Evolutionary conservation across 1,140 invertebrate genomes (phyloP).

Genomic region (Stenopsyche tienmushanensis): DNA sequence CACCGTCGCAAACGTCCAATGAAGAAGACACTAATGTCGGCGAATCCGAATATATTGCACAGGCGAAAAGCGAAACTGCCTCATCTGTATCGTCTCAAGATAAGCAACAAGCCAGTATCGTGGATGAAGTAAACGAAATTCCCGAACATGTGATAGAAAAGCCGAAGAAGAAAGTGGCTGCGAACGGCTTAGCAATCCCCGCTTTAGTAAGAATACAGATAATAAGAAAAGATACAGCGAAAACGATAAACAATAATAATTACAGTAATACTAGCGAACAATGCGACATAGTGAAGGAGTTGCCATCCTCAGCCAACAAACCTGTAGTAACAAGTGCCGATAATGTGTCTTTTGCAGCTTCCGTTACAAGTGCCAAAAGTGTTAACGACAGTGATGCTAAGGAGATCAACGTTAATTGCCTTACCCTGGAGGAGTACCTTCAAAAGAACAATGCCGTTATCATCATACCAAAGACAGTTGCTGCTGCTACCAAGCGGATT

Average conservation of each 20-base stretch:
- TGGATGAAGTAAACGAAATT: slow-evolving; percentile 26
- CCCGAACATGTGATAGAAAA: slow-evolving; percentile 33
- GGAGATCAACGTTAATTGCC: slow-evolving; percentile 1
- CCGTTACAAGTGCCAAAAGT: slow-evolving; percentile 34
- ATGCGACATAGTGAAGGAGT: too few species aligned
- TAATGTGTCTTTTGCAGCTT: too few species aligned
- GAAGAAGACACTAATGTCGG: neutral
- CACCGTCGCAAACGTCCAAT: neutral
- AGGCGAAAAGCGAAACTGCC: too few species aligned
- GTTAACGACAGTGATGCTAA: slow-evolving; percentile 16
- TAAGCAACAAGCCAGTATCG: slow-evolving; percentile 6
- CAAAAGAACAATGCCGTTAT: slow-evolving; percentile 28
- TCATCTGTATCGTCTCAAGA: slow-evolving; percentile 10
- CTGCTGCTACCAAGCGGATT: too few species aligned
- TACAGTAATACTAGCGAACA: neutral
- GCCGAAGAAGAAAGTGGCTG: slow-evolving; percentile 17
- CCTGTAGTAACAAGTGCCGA: neutral
- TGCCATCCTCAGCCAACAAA: neutral
- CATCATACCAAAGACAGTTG: slow-evolving; percentile 18
- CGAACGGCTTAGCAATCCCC: slow-evolving; percentile 31
- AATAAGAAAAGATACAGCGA: slow-evolving; percentile 32
- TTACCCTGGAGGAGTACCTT: slow-evolving; percentile 31
- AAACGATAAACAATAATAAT: slow-evolving; percentile 19
- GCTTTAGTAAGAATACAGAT: slow-evolving; percentile 38
- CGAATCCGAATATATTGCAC: too few species aligned